Evolutionary conservation across 2,797 vertebrate genomes (phyloP), one percentile per base, ranked within the genome.

Genomic region (Oreochromis grahami): DNA sequence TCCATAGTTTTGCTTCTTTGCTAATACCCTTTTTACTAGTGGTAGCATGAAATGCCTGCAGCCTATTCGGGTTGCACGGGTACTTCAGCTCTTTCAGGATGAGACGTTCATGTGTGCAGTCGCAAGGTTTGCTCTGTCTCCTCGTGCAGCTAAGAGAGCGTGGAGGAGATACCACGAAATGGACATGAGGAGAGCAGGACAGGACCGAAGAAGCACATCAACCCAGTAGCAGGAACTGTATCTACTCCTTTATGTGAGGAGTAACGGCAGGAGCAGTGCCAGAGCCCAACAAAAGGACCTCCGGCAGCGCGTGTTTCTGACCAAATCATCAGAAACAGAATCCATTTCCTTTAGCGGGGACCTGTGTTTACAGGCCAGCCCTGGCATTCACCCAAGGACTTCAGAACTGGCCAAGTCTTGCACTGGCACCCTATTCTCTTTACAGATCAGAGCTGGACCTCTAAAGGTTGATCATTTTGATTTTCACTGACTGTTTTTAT

Each of bases 281-380:
- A 26, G 21, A 70, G 60, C 60, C 34, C 19, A 21, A 38, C 60
- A 65, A 65, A 65, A 65, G 19, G 11, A 65, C 60, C 60, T 70
- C 65, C 5, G 14, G 65, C 65, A 70, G 65, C 2, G 21, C 15
- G 12, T 68, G 65, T 43, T 70, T 70, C 65, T 70, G 65, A 4
- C 65, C 65, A 26, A 3, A 70, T 26, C 24, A 43, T 70, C 38
- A 26, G 21, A 26, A 70, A 70, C 38, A 43, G 5, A 26, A 43
- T 45, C 21, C 8, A 6, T 45, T 43, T 17, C 65, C 14, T 45
- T 68, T 41, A 41, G 60, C 7, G 12, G n/a, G 19, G 34, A 41
- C 60, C 7, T 2, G 38, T 68, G 36, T 17, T 15, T 68, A 68
- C 63, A 10, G 8, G 21, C 21, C 5, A 0, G 65, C 3, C 2